Evolutionary conservation across 2,888 invertebrate genomes (phyloP), one percentile per base, ranked within the genome.

Genomic region (Eupithecia insigniata): DNA sequence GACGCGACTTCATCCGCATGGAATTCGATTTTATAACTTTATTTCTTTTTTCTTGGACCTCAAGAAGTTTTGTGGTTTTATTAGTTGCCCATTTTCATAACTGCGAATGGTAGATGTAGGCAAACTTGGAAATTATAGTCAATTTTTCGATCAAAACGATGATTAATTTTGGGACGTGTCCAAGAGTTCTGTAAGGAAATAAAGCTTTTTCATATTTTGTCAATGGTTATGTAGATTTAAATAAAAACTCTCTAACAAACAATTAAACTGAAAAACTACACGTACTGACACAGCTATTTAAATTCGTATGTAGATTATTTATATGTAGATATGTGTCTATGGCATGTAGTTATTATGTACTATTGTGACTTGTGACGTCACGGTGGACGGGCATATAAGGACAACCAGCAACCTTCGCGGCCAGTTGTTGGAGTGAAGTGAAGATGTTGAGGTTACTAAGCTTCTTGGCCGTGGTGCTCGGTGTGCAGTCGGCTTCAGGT

Each of bases 401-500:
- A 66, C 36, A 51, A 18, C n/a, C 30, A 58, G 65, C 7, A 36
- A 61, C 75, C 78, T 71, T 67, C 72, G 39, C 51, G 62, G 71
- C 36, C 75, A 74, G 67, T 76, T 30, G 46, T 32, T 39, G 68
- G 61, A 46, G 71, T 69, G 72, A 66, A 60, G 70, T 67, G 73
- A 69, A 70, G 34, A 71, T 88, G 85, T 80, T 90, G 74, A 77
- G 82, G 28, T 82, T 80, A 74, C 74, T 90, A 51, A 88, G 84
- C 76, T 85, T 91, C 66, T 69, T 90, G n/a, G 85, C 87, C 66
- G 82, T 86, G 67, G 76, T 89, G 70, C 79, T 88, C 22, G 84
- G 84, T 67, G 88, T 78, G 12, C 81, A 75, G 39, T 85, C 85
- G 1, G 86, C 84, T 73, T 82, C 80, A 7, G 90, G 91, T 91